Percentiles rank a stretch among this genome's conserved stretches.
phyloP scores from a whole-genome alignment of 1,140 invertebrate genomes.

The Argopecten irradians region DNA sequence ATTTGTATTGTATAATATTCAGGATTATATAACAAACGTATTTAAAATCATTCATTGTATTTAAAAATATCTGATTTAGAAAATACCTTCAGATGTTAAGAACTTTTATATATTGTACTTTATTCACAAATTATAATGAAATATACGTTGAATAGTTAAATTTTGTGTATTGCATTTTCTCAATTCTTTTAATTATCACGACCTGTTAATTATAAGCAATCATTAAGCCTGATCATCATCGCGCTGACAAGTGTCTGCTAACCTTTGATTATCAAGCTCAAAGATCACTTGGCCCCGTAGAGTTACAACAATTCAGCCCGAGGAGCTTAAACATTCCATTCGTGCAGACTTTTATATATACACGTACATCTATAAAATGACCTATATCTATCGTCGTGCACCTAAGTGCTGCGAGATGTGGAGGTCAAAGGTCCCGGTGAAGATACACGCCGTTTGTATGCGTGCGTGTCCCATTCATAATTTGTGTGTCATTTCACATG shows the following conservation, averaged over 20 bases:
- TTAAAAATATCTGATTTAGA: no score
- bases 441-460: slow-evolving; percentile 8
- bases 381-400: neutral
- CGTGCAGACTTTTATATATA: neutral
- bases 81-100: no score
- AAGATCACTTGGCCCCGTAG: neutral
- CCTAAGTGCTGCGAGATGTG: neutral
- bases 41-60: no score
- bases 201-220: no score
- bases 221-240: no score
- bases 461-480: slow-evolving; percentile 15
- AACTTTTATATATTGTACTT: no score
- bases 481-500: slow-evolving; percentile 21
- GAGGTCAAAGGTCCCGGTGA: neutral
- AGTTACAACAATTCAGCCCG: neutral
- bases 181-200: no score
- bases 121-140: no score
- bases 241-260: neutral
- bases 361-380: neutral
- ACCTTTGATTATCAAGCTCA: neutral
- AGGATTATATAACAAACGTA: no score
- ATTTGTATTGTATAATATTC: no score
- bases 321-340: neutral
- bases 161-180: no score
- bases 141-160: no score